phyloP scores from a whole-genome alignment of 2,797 vertebrate species.

The Sebastes jordani region DNA sequence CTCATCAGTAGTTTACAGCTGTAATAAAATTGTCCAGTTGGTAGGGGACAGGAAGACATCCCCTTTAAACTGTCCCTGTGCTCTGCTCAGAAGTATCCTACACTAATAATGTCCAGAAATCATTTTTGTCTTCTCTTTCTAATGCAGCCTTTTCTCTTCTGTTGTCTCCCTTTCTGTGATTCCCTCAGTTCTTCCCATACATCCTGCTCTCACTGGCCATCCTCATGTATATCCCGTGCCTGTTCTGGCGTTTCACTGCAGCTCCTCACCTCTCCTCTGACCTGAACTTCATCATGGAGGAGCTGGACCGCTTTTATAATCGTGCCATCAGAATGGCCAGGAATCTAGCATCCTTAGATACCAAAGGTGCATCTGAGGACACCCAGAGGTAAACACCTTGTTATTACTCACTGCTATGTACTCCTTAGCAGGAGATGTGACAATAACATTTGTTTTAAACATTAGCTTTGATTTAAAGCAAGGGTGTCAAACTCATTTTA shows the following conservation, averaged over 20 bases:
- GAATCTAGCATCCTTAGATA: slow-evolving; percentile 74
- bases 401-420: neutral
- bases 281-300: slow-evolving; percentile 96
- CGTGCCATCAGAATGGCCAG: slow-evolving; percentile 89
- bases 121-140: neutral
- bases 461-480: neutral
- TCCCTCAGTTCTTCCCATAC: slow-evolving; percentile 92
- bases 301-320: slow-evolving; percentile 96
- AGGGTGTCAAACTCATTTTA: neutral
- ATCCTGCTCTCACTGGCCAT: slow-evolving; percentile 90
- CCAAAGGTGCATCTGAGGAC: slow-evolving; percentile 60
- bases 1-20: neutral
- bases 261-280: slow-evolving; percentile 93
- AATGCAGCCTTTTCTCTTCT: neutral
- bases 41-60: neutral
- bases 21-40: neutral
- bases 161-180: slow-evolving; percentile 10
- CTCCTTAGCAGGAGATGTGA: neutral
- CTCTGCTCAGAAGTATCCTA: neutral
- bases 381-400: slow-evolving; percentile 59
- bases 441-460: neutral
- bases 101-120: neutral
- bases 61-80: neutral
- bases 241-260: slow-evolving; percentile 93
- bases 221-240: slow-evolving; percentile 89